Base-by-base conservation (phyloP, 2,888 invertebrate species). In the Notodromas monacha region DNA sequence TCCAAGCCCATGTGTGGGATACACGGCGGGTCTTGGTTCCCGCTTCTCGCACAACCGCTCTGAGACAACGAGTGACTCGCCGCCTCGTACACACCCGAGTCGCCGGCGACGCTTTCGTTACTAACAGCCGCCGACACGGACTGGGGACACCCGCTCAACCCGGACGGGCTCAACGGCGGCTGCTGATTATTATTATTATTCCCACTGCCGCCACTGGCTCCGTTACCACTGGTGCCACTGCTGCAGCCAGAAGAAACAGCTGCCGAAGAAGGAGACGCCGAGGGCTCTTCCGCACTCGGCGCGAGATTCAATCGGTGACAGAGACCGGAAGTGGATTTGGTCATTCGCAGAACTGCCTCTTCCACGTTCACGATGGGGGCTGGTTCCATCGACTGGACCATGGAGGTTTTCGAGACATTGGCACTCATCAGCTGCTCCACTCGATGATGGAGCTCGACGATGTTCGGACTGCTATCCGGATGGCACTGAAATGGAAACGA, bases 61-160 rank as follows among this genome's bases (percentile, higher is more conserved):
- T 14, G 3, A 31, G 6, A 31, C 8, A 12, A 33, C 27, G 8
- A 32, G 30, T 12, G 16, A 28, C n/a, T n/a, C n/a, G 46, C 45
- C 15, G 49, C 49, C 34, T 52, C 52, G 39, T 49, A 52, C 8
- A 52, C 52, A 3, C 52, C 52, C 35, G 49, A 49, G 37, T 52
- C 52, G 0, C 86, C 86, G 27, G 89, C 84, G 34, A 89, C 84
- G 28, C 81, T 84, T 48, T 89, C 89, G 47, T 86, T 84, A 48
- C 84, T 84, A 12, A 84, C 84, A 16, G 86, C 84, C 26, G 86
- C 84, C 12, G 84, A 84, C 28, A 86, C 81, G 16, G 76, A 74
- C 45, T 73, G 21, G n/a, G 21, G 21, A 21, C n/a, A 8, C 8
- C 21, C n/a, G n/a, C n/a, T 21, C n/a, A 6, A 6, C n/a, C 8